phyloP scores from a whole-genome alignment of 2,797 vertebrate species.

The Darevskia mixta region DNA sequence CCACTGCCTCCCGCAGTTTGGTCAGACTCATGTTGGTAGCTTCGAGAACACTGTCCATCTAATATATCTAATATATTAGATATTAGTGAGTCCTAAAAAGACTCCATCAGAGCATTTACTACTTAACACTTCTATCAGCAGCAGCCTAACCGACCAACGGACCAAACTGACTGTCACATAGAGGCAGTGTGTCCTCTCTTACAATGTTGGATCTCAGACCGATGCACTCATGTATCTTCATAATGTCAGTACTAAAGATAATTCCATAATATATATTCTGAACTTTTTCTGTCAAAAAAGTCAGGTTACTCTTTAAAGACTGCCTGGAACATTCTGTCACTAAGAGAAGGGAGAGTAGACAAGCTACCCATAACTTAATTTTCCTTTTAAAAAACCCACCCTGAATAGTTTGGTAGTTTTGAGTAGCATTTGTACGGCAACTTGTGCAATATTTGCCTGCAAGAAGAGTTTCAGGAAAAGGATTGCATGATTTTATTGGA shows the following conservation, averaged over 20 bases:
- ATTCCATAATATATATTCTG: not conserved
- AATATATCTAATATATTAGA: too few species aligned
- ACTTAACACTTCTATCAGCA: too few species aligned
- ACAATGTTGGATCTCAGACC: too few species aligned
- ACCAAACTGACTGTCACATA: too few species aligned
- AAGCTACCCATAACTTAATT: not conserved
- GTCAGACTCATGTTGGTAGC: too few species aligned
- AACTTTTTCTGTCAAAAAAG: not conserved
- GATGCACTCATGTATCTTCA: not conserved
- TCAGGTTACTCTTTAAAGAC: not conserved
- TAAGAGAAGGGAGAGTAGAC: not conserved
- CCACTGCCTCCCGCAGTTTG: too few species aligned
- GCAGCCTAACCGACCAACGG: too few species aligned
- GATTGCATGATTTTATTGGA: not conserved
- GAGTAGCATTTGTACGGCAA: not conserved
- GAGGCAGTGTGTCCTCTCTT: too few species aligned
- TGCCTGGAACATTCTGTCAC: not conserved
- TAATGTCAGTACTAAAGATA: not conserved
- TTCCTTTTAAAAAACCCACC: not conserved
- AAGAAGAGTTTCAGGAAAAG: not conserved
- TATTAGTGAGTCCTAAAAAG: too few species aligned
- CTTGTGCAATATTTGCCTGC: not conserved
- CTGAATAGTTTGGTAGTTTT: not conserved
- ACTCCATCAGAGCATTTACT: too few species aligned
- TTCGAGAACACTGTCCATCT: too few species aligned